These are phyloP conservation scores for Iguana delicatissima DNA, from an alignment of 2,797 vertebrate genomes.

Conservation along the genomic window DNA sequence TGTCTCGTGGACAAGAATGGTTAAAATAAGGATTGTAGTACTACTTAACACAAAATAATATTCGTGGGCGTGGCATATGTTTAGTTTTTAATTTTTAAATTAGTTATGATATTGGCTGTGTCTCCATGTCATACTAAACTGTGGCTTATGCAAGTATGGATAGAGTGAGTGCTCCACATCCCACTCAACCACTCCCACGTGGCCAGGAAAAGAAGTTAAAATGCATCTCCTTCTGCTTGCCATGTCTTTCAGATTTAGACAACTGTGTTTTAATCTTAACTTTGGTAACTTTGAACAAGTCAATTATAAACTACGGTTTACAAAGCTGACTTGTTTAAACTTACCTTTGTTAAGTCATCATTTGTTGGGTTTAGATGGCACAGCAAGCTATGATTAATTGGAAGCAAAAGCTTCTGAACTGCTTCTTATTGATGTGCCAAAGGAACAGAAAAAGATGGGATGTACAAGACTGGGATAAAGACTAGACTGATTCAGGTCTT, in stretches of 20 bases:
- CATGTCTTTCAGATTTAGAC: background rate
- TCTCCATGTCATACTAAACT: background rate
- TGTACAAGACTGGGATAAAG: background rate
- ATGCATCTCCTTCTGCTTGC: background rate
- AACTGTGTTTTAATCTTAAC: background rate
- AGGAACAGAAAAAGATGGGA: background rate
- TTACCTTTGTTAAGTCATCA: background rate
- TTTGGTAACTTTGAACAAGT: background rate
- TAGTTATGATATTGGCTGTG: background rate
- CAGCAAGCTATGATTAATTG: background rate
- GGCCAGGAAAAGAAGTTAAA: background rate
- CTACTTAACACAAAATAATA: background rate
- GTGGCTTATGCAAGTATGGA: background rate
- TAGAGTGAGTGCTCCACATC: background rate
- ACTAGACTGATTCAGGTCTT: background rate
- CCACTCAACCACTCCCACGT: background rate
- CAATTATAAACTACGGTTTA: background rate
- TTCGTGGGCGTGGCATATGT: background rate
- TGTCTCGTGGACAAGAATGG: background rate
- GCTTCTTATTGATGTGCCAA: background rate
- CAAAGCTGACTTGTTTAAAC: background rate
- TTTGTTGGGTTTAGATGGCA: background rate
- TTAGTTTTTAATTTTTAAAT: background rate
- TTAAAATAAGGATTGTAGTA: background rate
- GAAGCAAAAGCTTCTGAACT: background rate